These are phyloP conservation scores for Drosophila nikananu DNA, from an alignment of 1,140 invertebrate species.

Conservation along the genomic window DNA sequence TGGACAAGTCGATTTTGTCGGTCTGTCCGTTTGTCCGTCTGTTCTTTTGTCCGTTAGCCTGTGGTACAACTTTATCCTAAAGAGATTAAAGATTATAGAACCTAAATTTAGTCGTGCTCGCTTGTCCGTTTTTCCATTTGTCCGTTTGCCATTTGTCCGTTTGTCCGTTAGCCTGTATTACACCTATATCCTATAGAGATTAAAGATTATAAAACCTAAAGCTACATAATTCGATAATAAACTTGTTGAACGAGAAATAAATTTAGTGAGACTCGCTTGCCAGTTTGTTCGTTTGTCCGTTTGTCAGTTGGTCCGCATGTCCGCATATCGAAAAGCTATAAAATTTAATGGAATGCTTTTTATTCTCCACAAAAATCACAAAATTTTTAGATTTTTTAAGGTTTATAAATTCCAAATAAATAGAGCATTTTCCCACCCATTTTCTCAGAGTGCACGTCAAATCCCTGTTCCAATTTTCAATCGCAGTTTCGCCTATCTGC, in stretches of 20 bases:
- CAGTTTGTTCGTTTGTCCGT: neutral
- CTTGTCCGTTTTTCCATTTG: too few species aligned
- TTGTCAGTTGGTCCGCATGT: too few species aligned
- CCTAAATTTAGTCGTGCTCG: too few species aligned
- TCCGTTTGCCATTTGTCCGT: too few species aligned
- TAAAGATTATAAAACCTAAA: neutral
- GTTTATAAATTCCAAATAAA: neutral
- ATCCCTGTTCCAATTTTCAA: slow-evolving; percentile 34
- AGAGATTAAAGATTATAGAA: too few species aligned
- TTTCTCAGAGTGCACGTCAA: neutral
- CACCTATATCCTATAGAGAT: neutral
- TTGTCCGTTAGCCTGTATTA: neutral
- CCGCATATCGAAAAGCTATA: too few species aligned
- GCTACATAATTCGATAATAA: neutral
- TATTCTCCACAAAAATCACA: too few species aligned
- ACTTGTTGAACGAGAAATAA: neutral
- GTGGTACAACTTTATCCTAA: too few species aligned
- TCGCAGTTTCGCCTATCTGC: slow-evolving; percentile 57
- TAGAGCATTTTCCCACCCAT: neutral
- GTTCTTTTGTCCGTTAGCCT: too few species aligned
- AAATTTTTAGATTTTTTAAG: too few species aligned
- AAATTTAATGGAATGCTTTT: too few species aligned
- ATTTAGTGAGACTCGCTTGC: too few species aligned
- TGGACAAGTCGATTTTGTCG: neutral
- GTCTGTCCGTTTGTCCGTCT: neutral